These are phyloP conservation scores for Cavia aperea DNA, from an alignment of 2,113 vertebrate genomes.

Conservation along the genomic window DNA sequence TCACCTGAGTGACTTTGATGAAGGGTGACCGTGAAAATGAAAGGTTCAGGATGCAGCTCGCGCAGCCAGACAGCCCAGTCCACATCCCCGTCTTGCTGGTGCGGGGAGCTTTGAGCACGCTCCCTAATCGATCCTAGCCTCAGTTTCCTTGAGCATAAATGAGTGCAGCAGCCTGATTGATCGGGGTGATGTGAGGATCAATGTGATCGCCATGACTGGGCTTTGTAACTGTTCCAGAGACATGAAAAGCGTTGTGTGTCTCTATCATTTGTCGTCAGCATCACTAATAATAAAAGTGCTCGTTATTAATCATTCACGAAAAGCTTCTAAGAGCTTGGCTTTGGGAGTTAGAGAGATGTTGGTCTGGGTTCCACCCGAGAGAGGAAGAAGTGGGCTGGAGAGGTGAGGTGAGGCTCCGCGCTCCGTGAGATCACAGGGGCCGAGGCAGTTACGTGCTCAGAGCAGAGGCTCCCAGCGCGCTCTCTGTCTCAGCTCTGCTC, in stretches of 20 bases:
- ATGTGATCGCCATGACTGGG: background rate
- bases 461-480: background rate
- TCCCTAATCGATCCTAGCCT: background rate
- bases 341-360: background rate
- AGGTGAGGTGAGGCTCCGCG: rapidly evolving
- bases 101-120: background rate
- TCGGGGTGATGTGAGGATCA: rapidly evolving
- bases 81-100: background rate
- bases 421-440: rapidly evolving
- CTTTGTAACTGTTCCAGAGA: background rate
- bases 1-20: background rate
- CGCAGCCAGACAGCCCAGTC: background rate
- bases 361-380: background rate
- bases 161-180: background rate
- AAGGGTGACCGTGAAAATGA: background rate
- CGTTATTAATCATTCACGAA: background rate
- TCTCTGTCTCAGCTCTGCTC: background rate
- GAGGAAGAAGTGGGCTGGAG: background rate
- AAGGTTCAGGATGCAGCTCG: background rate
- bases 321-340: background rate
- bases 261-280: background rate
- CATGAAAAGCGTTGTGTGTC: rapidly evolving
- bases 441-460: background rate
- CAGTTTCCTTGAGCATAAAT: background rate
- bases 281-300: background rate